Evolutionary conservation across 2,113 vertebrate genomes (phyloP).

Genomic region (Calypte anna): DNA sequence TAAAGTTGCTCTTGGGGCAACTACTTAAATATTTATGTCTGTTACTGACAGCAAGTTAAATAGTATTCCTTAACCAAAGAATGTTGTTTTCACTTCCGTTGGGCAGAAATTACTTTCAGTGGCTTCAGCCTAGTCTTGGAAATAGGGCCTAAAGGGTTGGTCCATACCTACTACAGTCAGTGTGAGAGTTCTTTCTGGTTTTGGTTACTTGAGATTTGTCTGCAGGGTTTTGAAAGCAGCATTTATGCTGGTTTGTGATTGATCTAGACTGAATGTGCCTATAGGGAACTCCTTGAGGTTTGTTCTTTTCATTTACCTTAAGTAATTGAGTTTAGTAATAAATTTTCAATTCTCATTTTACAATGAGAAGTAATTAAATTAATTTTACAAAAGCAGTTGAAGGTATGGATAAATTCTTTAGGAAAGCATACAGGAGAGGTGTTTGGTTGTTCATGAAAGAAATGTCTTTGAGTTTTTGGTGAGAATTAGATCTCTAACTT

Average conservation of each 20-base stretch:
- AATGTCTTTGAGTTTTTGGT: not conserved
- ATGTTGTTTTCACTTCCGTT: not conserved
- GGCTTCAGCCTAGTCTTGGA: not conserved
- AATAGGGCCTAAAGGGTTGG: not conserved
- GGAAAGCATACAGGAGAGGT: not conserved
- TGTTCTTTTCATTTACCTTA: not conserved
- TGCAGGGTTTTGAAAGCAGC: not conserved
- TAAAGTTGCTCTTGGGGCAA: not conserved
- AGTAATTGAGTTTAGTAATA: not conserved
- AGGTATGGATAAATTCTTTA: not conserved
- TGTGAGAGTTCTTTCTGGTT: not conserved
- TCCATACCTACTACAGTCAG: not conserved
- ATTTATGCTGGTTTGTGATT: not conserved
- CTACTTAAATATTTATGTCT: slow-evolving; percentile 18
- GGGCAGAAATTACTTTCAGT: not conserved
- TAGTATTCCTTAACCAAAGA: not conserved
- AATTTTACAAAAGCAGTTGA: not conserved
- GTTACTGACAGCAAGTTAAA: not conserved
- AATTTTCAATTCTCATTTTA: not conserved
- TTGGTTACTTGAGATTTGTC: not conserved
- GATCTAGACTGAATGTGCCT: not conserved
- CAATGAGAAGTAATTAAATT: not conserved
- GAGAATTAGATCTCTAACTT: not conserved
- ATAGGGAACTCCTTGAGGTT: not conserved
- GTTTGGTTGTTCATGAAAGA: not conserved